These are phyloP conservation scores for Dendrolimus houi DNA, from an alignment of 2,888 invertebrate genomes.

Conservation along the genomic window DNA sequence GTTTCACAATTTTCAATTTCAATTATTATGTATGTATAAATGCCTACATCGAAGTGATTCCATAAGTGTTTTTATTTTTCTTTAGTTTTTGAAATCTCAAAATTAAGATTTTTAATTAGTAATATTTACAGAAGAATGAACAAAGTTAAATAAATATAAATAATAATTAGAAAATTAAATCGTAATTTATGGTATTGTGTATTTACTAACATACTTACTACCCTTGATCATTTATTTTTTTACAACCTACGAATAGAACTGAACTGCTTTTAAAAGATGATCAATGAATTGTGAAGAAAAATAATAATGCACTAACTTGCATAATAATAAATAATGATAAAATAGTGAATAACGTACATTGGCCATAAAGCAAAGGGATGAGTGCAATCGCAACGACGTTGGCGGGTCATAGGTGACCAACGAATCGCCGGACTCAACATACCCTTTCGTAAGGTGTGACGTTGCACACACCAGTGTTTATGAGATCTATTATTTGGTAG, in stretches of 20 bases:
- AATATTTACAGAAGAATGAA: too few relatives aligned
- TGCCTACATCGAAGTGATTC: too few relatives aligned
- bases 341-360: neutral
- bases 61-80: too few relatives aligned
- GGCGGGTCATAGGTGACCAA: slow-evolving; percentile 70
- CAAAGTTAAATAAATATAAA: too few relatives aligned
- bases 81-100: too few relatives aligned
- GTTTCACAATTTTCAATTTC: too few relatives aligned
- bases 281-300: neutral
- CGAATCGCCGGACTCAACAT: slow-evolving; percentile 33
- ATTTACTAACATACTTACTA: too few relatives aligned
- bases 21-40: too few relatives aligned
- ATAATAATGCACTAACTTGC: slow-evolving; percentile 7
- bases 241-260: neutral
- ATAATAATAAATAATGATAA: slow-evolving; percentile 2
- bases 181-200: too few relatives aligned
- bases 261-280: neutral
- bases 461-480: neutral
- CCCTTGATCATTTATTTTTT: too few relatives aligned
- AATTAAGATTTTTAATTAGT: too few relatives aligned
- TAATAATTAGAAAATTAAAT: too few relatives aligned
- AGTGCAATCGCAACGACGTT: slow-evolving; percentile 15
- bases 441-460: slow-evolving; percentile 51
- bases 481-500: neutral
- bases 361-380: neutral